phyloP scores from a whole-genome alignment of 2,888 invertebrate species.

The Chouioia cunea region DNA sequence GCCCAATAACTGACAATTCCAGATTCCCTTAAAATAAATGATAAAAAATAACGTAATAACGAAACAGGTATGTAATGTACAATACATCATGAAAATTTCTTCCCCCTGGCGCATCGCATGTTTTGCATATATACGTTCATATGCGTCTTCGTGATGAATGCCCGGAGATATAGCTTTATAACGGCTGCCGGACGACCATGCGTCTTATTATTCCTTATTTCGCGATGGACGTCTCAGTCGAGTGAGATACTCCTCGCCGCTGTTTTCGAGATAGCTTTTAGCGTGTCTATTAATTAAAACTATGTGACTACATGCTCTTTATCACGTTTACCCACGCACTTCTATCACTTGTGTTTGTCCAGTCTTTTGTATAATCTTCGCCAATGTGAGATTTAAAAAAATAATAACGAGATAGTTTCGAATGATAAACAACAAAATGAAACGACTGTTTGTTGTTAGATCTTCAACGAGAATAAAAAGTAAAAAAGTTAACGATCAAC shows the following conservation, averaged over 20 bases:
- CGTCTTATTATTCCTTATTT: conserved; percentile 57
- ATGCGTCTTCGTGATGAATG: conserved; percentile 60
- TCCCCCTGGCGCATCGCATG: no score
- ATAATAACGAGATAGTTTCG: not conserved
- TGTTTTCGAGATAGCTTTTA: not conserved
- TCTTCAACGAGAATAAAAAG: not conserved
- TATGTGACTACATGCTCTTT: no score
- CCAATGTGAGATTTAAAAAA: conserved; percentile 33
- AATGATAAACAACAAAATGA: not conserved
- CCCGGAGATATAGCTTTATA: conserved; percentile 57
- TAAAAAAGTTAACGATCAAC: conserved; percentile 34
- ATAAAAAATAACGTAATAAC: not conserved
- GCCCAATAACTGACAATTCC: conserved; percentile 11
- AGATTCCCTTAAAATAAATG: conserved; percentile 43
- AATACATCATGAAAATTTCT: conserved; percentile 18
- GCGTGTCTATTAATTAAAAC: no score
- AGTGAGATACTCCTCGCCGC: not conserved
- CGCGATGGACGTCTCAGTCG: conserved; percentile 48
- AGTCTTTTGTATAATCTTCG: conserved; percentile 33
- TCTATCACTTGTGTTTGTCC: no score
- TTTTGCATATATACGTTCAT: no score
- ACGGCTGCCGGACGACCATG: conserved; percentile 58
- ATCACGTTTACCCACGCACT: no score
- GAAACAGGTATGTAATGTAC: not conserved
- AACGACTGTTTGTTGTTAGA: no score